phyloP scores from a whole-genome alignment of 2,797 vertebrate genomes.

The Aphelocoma californica region DNA sequence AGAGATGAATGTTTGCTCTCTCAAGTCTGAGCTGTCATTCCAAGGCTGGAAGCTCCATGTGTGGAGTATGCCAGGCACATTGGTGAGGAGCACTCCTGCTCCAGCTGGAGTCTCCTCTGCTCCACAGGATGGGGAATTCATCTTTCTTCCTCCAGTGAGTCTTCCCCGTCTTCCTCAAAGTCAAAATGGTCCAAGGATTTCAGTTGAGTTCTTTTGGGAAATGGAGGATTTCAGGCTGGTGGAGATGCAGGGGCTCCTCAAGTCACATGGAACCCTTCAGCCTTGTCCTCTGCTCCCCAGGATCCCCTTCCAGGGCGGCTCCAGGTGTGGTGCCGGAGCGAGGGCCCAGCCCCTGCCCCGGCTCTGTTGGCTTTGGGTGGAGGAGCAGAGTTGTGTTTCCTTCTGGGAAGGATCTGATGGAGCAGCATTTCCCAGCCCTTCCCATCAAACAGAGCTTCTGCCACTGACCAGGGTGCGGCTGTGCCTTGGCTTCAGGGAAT shows the following conservation, averaged over 20 bases:
- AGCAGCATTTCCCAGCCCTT: not conserved
- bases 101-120: not conserved
- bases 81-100: not conserved
- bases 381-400: not conserved
- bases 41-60: not conserved
- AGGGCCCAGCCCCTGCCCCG: not conserved
- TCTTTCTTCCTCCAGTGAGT: not conserved
- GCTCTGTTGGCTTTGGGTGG: not conserved
- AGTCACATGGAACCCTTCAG: rapidly evolving
- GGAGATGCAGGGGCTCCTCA: not conserved
- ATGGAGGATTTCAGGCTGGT: not conserved
- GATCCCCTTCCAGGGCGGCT: not conserved
- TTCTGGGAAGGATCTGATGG: not conserved
- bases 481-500: not conserved
- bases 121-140: not conserved
- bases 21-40: not conserved
- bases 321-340: not conserved
- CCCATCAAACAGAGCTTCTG: not conserved
- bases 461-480: rapidly evolving
- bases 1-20: not conserved
- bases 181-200: not conserved
- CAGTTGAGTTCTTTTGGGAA: rapidly evolving
- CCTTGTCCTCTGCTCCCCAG: not conserved
- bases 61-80: not conserved
- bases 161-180: not conserved